These are phyloP conservation scores for Barnardius zonarius DNA, from an alignment of 2,113 vertebrate species.

Conservation along the genomic window DNA sequence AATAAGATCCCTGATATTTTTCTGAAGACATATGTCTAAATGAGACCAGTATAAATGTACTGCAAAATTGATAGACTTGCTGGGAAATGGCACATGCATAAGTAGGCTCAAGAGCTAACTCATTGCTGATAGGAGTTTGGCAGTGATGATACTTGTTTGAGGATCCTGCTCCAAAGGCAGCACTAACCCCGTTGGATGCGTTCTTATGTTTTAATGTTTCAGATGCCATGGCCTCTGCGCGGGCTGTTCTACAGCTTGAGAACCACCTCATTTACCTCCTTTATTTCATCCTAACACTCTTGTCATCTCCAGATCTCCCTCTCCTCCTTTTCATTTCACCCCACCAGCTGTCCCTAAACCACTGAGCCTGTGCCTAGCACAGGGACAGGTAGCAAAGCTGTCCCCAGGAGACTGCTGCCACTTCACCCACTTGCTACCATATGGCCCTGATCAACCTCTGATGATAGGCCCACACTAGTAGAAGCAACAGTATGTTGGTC, in stretches of 20 bases:
- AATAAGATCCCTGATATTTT: neutral
- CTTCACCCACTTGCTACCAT: neutral
- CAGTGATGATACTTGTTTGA: neutral
- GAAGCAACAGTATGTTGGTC: neutral
- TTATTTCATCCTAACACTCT: neutral
- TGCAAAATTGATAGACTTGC: neutral
- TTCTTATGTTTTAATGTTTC: neutral
- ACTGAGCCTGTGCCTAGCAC: rapidly evolving
- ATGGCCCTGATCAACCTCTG: neutral
- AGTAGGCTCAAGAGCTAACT: neutral
- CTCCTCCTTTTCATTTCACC: neutral
- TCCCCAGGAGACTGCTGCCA: neutral
- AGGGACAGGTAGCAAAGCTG: neutral
- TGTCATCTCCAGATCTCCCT: neutral
- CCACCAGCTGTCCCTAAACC: neutral
- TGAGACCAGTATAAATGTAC: neutral
- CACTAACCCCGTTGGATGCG: neutral
- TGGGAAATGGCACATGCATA: neutral
- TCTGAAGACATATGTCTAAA: neutral
- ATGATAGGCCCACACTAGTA: neutral
- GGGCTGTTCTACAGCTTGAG: neutral
- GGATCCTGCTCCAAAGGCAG: neutral
- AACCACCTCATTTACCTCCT: neutral
- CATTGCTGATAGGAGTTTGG: rapidly evolving
- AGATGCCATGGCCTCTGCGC: neutral